A percentile compares a stretch with the other conserved stretches of the same genome.
Evolutionary conservation across 2,113 vertebrate species (phyloP).

Genomic region (Daphoenositta chrysoptera): DNA sequence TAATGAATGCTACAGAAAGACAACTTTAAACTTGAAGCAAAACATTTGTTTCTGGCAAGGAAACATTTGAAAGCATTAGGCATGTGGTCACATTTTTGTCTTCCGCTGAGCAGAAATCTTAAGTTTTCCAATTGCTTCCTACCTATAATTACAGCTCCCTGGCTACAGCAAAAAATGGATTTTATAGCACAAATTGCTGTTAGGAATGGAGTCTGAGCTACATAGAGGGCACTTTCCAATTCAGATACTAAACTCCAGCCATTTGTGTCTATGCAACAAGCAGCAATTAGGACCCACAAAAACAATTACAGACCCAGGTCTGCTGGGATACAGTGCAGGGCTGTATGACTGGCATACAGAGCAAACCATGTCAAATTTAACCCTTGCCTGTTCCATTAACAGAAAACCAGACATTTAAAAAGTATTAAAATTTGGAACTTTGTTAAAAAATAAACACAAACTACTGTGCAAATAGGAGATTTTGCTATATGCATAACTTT

Average conservation of each 20-base stretch:
- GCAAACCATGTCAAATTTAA: neutral
- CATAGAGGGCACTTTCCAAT: neutral
- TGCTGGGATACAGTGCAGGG: neutral
- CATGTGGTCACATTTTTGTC: neutral
- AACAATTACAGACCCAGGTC: neutral
- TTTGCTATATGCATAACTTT: neutral
- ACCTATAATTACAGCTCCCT: neutral
- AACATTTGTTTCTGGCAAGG: constrained; percentile 8
- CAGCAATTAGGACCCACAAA: constrained; percentile 39
- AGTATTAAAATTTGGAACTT: neutral
- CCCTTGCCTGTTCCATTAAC: neutral
- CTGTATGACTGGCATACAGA: constrained; percentile 9
- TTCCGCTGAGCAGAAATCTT: neutral
- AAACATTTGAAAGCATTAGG: neutral
- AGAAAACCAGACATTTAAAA: neutral
- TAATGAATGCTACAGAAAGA: neutral
- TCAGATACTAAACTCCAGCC: neutral
- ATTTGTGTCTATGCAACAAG: constrained; percentile 13
- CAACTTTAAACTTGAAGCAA: neutral
- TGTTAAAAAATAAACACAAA: neutral
- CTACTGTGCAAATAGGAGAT: neutral
- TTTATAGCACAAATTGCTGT: neutral
- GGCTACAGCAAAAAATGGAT: neutral
- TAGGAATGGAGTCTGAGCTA: neutral
- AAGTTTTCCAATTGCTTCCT: constrained; percentile 1